Evolutionary conservation across 1,140 invertebrate genomes (phyloP).

Genomic region (Aphidius ervi): DNA sequence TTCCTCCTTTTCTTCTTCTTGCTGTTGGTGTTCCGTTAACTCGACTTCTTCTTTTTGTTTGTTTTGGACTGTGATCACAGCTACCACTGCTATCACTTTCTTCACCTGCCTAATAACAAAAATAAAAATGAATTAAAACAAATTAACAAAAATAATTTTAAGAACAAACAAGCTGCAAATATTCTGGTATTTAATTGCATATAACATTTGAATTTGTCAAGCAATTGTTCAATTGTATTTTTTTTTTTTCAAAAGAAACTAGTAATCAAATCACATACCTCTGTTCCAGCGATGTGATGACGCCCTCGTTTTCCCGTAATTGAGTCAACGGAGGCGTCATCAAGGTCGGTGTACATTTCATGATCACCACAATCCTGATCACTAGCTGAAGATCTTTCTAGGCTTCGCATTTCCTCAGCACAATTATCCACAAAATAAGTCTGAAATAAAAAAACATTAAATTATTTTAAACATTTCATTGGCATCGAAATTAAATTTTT

Average conservation of each 20-base stretch:
- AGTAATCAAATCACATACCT: conserved; percentile 7
- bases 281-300: conserved; percentile 48
- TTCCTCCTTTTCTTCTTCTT: conserved; percentile 63
- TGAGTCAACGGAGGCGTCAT: conserved; percentile 52
- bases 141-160: conserved; percentile 18
- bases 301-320: conserved; percentile 51
- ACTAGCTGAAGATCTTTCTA: conserved; percentile 51
- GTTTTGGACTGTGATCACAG: conserved; percentile 47
- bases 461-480: neutral
- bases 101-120: conserved; percentile 44
- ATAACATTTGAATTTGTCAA: too few species aligned
- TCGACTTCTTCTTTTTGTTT: conserved; percentile 48
- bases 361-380: conserved; percentile 51
- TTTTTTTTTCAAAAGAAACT: too few species aligned
- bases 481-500: too few species aligned
- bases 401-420: conserved; percentile 48
- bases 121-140: neutral
- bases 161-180: too few species aligned
- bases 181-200: too few species aligned
- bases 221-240: too few species aligned
- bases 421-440: conserved; percentile 21
- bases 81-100: conserved; percentile 51
- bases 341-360: conserved; percentile 54
- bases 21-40: conserved; percentile 39
- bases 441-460: neutral